Evolutionary conservation across 2,113 vertebrate species (phyloP).

Genomic region (Baryphthengus martii): DNA sequence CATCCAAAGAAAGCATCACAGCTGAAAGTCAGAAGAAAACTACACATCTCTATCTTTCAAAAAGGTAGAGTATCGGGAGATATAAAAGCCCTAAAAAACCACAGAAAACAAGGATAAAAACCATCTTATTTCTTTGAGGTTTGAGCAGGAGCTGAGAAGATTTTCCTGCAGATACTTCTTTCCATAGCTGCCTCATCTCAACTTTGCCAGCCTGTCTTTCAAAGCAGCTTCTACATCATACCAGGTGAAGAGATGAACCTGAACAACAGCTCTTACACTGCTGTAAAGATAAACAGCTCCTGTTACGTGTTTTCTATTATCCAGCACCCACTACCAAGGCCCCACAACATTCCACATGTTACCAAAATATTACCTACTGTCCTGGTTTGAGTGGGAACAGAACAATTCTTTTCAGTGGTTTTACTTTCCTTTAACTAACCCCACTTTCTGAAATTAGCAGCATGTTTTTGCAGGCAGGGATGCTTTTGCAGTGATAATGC

Average conservation of each 20-base stretch:
- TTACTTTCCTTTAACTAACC: too few species aligned
- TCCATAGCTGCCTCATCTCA: background rate
- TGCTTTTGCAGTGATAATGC: too few species aligned
- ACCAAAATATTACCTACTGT: constrained; percentile 13
- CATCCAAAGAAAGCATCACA: background rate
- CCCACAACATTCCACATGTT: background rate
- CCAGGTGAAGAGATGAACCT: background rate
- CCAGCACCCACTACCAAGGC: background rate
- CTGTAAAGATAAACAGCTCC: background rate
- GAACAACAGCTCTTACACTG: background rate
- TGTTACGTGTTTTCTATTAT: background rate
- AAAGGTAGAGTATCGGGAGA: background rate
- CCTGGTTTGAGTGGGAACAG: too few species aligned
- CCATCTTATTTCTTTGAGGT: background rate
- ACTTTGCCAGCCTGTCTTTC: background rate
- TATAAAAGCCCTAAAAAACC: background rate
- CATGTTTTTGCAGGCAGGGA: too few species aligned
- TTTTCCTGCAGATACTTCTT: background rate
- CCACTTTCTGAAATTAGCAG: too few species aligned
- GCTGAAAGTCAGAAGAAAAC: background rate
- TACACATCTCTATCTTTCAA: background rate
- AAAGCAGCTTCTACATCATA: background rate
- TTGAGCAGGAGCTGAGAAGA: background rate
- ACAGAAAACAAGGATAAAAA: background rate
- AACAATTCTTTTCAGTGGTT: too few species aligned